Percentiles rank a stretch among this genome's conserved stretches.
phyloP scores from a whole-genome alignment of 2,797 vertebrate genomes.

The Anas flavirostris region DNA sequence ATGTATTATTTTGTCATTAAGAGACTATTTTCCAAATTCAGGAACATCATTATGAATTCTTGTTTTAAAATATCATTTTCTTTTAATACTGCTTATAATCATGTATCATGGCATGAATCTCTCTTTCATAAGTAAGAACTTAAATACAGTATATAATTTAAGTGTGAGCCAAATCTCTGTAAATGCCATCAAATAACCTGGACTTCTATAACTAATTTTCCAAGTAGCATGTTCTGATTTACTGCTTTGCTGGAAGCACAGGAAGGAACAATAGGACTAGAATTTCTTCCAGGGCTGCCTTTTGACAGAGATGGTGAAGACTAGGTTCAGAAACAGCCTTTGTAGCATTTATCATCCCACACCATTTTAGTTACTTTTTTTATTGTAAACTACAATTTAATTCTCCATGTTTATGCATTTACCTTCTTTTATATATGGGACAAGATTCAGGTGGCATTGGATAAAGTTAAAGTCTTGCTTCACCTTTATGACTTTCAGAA shows the following conservation, averaged over 20 bases:
- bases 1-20: neutral
- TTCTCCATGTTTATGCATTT: neutral
- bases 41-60: neutral
- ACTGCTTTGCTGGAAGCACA: neutral
- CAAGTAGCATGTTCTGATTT: constrained; percentile 30
- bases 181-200: constrained; percentile 36
- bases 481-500: neutral
- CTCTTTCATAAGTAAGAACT: constrained; percentile 13
- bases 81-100: neutral
- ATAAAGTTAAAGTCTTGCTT: neutral
- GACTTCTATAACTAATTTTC: constrained; percentile 16
- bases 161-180: constrained; percentile 10
- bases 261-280: constrained; percentile 5
- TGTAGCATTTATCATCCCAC: neutral
- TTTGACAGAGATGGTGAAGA: neutral
- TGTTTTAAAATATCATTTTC: neutral
- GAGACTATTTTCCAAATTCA: neutral
- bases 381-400: neutral
- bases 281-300: neutral
- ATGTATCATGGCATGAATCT: neutral
- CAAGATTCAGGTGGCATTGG: neutral
- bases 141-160: neutral
- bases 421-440: neutral
- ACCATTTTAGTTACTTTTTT: neutral
- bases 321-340: neutral